A percentile compares a stretch with the other conserved stretches of the same genome.
Evolutionary conservation across 2,888 invertebrate species (phyloP).

Genomic region (Noctua janthina): DNA sequence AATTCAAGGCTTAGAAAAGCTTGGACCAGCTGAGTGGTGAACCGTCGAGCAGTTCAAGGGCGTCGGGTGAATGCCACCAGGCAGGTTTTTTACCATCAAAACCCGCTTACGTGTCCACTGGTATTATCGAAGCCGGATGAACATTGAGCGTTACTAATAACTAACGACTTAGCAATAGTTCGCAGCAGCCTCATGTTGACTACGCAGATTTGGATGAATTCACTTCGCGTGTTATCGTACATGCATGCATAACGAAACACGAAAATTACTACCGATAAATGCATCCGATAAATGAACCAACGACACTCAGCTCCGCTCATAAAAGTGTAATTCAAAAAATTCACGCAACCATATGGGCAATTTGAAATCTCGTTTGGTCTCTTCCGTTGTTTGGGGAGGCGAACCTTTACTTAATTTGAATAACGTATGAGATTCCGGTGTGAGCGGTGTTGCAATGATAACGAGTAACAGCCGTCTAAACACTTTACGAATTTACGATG

Average conservation of each 20-base stretch:
- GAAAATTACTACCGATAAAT: conserved; percentile 60
- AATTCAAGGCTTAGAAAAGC: conserved; percentile 84
- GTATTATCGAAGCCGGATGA: conserved; percentile 84
- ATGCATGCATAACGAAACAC: conserved; percentile 64
- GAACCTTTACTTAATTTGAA: conserved; percentile 62
- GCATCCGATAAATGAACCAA: conserved; percentile 58
- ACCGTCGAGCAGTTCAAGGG: conserved; percentile 87
- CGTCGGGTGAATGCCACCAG: conserved; percentile 88
- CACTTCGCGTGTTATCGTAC: conserved; percentile 57
- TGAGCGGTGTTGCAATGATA: conserved; percentile 63
- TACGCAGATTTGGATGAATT: conserved; percentile 61
- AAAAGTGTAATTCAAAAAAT: conserved; percentile 53
- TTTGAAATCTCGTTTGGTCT: conserved; percentile 60
- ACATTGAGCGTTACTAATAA: conserved; percentile 77
- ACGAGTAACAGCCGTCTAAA: conserved; percentile 65
- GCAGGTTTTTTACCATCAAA: conserved; percentile 84
- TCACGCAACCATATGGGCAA: conserved; percentile 51
- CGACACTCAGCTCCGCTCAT: conserved; percentile 38
- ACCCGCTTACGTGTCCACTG: conserved; percentile 83
- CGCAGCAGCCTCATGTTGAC: conserved; percentile 54
- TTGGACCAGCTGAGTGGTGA: conserved; percentile 85
- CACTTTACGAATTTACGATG: conserved; percentile 69
- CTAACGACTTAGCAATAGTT: conserved; percentile 69
- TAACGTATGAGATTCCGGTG: conserved; percentile 62
- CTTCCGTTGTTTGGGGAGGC: conserved; percentile 45